Base-by-base conservation (phyloP, 2,888 invertebrate genomes). In the Macrophya alboannulata region DNA sequence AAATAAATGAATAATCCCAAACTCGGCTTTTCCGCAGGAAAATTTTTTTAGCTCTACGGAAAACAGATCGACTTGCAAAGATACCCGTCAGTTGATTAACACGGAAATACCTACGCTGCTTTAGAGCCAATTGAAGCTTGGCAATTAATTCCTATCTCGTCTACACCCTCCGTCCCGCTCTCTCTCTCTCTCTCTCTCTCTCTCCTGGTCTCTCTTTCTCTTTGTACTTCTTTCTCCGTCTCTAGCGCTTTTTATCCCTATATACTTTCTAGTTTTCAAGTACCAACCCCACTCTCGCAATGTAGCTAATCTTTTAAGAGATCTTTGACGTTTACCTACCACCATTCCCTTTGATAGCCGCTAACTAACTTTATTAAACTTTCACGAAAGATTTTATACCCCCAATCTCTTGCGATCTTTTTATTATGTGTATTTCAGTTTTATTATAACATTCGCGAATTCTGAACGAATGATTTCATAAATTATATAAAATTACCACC, bases 231-330 rank as follows among this genome's bases (percentile, higher is more conserved):
- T 25, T 37, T 55, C 4, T 79, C 25, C 37, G 10, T 37, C 25
- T 79, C 10, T 15, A 37, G 31, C 15, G 9, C 4, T 40, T 72
- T 43, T 25, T 74, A 8, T 45, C 12, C 25, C 15, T 15, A 17
- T 77, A 55, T 31, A 55, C 43, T 62, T 62, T 62, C 81, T 81
- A 62, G 59, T 62, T 81, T 55, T 62, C 81, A 81, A 81, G 59
- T 62, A 81, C 43, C 59, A 4, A 4, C 62, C 62, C 40, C 59
- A 43, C 21, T 59, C 51, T 77, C 17, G 62, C 25, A 81, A 81
- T 81, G 51, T 43, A 81, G 81, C 43, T 81, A 81, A 81, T 81
- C 81, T 81, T 43, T 59, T 81, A 43, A 81, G 62, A 81, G 81
- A 81, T 81, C 81, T 51, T 25, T 62, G 81, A 81, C 81, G 81